Evolutionary conservation across 1,140 invertebrate species (phyloP).

Genomic region (Monomorium pharaonis): DNA sequence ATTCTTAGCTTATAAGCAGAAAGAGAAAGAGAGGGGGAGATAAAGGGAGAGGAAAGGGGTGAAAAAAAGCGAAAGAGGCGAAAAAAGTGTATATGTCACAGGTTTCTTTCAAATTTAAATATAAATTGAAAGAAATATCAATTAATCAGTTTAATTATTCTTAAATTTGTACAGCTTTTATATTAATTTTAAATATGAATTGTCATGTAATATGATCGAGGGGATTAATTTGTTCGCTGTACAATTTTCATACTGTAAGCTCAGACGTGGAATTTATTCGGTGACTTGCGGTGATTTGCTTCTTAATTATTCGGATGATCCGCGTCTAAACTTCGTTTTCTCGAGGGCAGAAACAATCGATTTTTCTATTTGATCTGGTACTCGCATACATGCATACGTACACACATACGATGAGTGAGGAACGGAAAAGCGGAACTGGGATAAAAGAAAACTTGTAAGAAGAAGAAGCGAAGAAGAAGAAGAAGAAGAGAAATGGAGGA

Average conservation of each 20-base stretch:
- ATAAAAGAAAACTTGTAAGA: slow-evolving; percentile 12
- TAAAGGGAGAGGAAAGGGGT: not conserved
- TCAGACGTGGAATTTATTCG: not conserved
- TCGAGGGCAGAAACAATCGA: slow-evolving; percentile 15
- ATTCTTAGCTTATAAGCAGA: not conserved
- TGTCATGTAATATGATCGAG: not conserved
- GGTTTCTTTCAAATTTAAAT: slow-evolving; percentile 10
- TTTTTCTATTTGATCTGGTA: slow-evolving; percentile 26
- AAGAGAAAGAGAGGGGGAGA: not conserved
- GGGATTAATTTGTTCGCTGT: not conserved
- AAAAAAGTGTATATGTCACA: not conserved
- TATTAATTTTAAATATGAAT: not conserved
- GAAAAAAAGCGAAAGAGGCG: not conserved
- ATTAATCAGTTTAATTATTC: not conserved
- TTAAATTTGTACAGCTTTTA: not conserved
- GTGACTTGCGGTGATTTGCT: not conserved
- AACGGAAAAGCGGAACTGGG: not conserved
- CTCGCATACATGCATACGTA: no score
- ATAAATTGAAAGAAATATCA: not conserved
- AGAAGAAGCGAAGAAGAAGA: not conserved
- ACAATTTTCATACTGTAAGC: not conserved
- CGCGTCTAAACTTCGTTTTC: not conserved
- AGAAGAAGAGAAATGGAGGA: not conserved
- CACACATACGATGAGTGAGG: not conserved
- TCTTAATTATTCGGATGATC: not conserved